Evolutionary conservation across 2,888 invertebrate genomes (phyloP).

Genomic region (Camponotus fellah): DNA sequence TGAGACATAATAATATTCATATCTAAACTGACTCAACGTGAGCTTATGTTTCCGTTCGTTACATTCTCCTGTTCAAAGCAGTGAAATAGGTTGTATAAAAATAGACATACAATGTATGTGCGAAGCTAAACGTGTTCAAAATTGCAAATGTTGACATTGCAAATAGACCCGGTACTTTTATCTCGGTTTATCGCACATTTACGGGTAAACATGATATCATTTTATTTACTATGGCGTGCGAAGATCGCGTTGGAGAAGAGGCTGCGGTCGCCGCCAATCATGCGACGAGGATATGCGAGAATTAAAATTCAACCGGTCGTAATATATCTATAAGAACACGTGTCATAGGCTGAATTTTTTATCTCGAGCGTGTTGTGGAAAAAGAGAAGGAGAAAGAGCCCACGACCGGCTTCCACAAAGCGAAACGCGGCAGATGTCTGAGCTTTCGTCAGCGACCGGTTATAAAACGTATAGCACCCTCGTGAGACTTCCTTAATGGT

Average conservation of each 20-base stretch:
- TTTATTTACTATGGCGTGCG: background rate
- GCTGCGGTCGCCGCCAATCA: background rate
- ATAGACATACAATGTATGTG: background rate
- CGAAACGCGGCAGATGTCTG: conserved; percentile 30
- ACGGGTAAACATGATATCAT: conserved; percentile 3
- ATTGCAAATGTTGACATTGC: background rate
- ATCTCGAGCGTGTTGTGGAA: background rate
- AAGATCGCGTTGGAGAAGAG: conserved; percentile 26
- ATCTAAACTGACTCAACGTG: background rate
- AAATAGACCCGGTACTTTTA: background rate
- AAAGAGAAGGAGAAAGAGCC: too few species aligned
- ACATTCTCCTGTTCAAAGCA: background rate
- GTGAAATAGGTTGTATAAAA: background rate
- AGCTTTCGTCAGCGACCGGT: conserved; percentile 52
- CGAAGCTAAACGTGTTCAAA: background rate
- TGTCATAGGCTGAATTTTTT: conserved; percentile 12
- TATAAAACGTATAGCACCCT: conserved; percentile 46
- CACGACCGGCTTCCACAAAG: conserved; percentile 5
- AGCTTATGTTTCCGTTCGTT: background rate
- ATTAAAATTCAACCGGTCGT: background rate
- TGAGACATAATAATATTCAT: background rate
- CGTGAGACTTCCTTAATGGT: conserved; percentile 37
- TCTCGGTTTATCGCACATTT: conserved; percentile 3
- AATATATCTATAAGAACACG: background rate
- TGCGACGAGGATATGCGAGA: conserved; percentile 7